These are phyloP conservation scores for Drosophila leonis DNA, from an alignment of 2,888 invertebrate genomes.

Conservation along the genomic window DNA sequence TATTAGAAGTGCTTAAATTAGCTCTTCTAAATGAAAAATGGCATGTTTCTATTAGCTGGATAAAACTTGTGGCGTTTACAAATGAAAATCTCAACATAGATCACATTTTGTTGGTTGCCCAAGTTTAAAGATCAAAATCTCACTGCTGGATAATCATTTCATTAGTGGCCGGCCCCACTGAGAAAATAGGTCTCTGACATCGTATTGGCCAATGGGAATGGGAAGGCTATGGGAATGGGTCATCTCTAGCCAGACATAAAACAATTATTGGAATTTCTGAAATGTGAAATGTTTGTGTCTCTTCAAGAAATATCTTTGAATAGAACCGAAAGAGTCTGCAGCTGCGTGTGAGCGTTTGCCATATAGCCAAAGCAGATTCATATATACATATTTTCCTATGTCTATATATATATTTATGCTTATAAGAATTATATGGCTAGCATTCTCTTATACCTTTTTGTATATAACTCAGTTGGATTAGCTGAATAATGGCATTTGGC, in stretches of 20 bases:
- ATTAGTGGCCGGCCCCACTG: background rate
- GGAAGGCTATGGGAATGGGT: slow-evolving; percentile 2
- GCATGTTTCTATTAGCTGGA: background rate
- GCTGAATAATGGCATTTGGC: slow-evolving; percentile 69
- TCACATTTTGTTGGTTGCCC: background rate
- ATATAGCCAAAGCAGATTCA: background rate
- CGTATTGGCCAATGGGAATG: background rate
- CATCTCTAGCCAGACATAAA: slow-evolving; percentile 29
- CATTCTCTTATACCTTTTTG: slow-evolving; percentile 20
- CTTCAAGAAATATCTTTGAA: slow-evolving; percentile 44
- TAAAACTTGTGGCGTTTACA: background rate
- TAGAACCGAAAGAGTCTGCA: slow-evolving; percentile 42
- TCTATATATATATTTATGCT: slow-evolving; percentile 14
- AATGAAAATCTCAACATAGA: background rate
- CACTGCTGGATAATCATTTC: background rate
- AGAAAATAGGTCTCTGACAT: background rate
- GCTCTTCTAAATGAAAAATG: no score
- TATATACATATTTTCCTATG: slow-evolving; percentile 10
- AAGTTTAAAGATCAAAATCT: background rate
- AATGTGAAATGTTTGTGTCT: slow-evolving; percentile 36
- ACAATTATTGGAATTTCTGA: slow-evolving; percentile 65
- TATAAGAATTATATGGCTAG: slow-evolving; percentile 25
- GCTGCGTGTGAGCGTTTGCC: slow-evolving; percentile 15
- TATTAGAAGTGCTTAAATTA: background rate
- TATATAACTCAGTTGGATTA: slow-evolving; percentile 48